A percentile compares a stretch with the other conserved stretches of the same genome.
Conservation (phyloP, 2,888 invertebrate species). For the Cerastis leucographa region DNA sequence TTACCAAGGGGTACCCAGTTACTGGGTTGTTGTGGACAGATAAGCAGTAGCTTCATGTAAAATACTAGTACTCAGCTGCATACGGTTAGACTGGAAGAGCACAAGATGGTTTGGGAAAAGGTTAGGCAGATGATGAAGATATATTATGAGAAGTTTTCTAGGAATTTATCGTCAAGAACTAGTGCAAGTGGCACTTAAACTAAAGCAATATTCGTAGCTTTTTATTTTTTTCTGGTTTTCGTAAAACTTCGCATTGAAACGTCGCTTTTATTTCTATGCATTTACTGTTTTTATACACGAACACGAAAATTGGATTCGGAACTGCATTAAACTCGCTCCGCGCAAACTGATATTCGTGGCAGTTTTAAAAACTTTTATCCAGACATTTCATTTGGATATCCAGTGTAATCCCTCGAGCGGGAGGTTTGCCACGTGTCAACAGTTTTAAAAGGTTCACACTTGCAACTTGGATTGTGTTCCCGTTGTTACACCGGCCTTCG, state of each 20-base stretch:
- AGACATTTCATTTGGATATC: constrained; percentile 39
- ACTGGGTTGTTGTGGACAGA: too few species aligned
- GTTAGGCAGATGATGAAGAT: too few species aligned
- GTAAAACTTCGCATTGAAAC: constrained; percentile 10
- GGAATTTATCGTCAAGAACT: not conserved
- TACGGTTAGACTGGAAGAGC: too few species aligned
- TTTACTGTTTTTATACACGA: constrained; percentile 21
- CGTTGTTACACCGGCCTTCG: constrained; percentile 32
- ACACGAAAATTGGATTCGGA: constrained; percentile 43
- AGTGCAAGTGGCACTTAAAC: constrained; percentile 19
- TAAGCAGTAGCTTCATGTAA: too few species aligned
- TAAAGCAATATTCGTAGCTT: not conserved
- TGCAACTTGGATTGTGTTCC: constrained; percentile 29
- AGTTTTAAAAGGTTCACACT: constrained; percentile 55
- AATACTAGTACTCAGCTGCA: too few species aligned
- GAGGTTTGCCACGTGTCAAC: constrained; percentile 56
- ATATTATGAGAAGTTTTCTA: not conserved
- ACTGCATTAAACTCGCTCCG: constrained; percentile 54
- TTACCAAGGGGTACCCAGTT: too few species aligned
- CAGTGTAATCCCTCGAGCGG: constrained; percentile 40
- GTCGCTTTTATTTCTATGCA: constrained; percentile 13
- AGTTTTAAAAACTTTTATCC: constrained; percentile 31
- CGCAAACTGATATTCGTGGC: constrained; percentile 29
- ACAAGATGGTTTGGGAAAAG: too few species aligned
- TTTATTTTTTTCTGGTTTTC: not conserved